phyloP scores from a whole-genome alignment of 2,888 invertebrate genomes.

The Bombyx huttoni region DNA sequence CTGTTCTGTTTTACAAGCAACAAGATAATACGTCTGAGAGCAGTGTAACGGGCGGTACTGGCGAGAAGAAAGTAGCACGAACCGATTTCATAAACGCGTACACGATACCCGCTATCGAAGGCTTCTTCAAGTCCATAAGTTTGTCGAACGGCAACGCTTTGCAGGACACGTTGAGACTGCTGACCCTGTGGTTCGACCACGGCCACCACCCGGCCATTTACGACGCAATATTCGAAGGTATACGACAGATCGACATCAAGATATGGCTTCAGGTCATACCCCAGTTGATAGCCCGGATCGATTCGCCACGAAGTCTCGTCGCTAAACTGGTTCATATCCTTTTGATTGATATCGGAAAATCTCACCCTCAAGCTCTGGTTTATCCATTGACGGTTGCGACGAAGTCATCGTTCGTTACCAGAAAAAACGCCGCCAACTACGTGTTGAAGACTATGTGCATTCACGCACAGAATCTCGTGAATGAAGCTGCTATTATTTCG shows the following conservation, averaged over 20 bases:
- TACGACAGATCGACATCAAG: slow-evolving; percentile 94
- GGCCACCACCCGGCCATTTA: slow-evolving; percentile 95
- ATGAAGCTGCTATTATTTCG: slow-evolving; percentile 96
- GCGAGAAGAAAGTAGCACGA: slow-evolving; percentile 27
- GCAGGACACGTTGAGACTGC: slow-evolving; percentile 94
- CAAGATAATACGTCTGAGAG: slow-evolving; percentile 42
- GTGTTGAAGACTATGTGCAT: slow-evolving; percentile 96
- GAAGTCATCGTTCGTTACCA: slow-evolving; percentile 88
- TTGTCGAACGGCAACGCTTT: slow-evolving; percentile 93
- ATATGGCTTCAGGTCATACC: slow-evolving; percentile 99
- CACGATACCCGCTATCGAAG: slow-evolving; percentile 94
- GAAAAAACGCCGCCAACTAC: slow-evolving; percentile 93
- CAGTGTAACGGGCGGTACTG: slow-evolving; percentile 31
- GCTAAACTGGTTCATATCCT: slow-evolving; percentile 93
- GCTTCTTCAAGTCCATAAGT: slow-evolving; percentile 96
- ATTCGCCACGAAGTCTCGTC: slow-evolving; percentile 90
- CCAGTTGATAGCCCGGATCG: slow-evolving; percentile 97
- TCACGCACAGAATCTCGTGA: slow-evolving; percentile 91
- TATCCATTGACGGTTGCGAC: slow-evolving; percentile 98
- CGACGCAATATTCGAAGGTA: slow-evolving; percentile 92
- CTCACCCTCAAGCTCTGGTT: slow-evolving; percentile 97
- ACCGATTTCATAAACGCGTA: slow-evolving; percentile 24
- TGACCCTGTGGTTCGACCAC: slow-evolving; percentile 98
- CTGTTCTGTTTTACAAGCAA: slow-evolving; percentile 78
- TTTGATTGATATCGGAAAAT: slow-evolving; percentile 96